Base-by-base conservation (phyloP, 2,113 vertebrate genomes). In the Tapirus terrestris region DNA sequence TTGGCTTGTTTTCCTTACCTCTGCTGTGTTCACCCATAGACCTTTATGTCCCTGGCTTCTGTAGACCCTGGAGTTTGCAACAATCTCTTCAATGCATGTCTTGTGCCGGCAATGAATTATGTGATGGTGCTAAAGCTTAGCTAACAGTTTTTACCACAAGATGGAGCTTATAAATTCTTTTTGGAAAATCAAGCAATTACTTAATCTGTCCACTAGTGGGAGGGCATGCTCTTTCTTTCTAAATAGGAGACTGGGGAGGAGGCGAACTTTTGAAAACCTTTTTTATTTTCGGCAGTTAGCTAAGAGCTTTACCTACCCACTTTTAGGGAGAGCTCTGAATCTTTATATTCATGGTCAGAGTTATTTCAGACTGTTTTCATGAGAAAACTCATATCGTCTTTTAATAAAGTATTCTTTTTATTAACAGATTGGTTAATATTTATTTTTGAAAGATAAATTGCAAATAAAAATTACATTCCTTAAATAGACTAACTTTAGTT, bases 131-230 rank as follows among this genome's bases (percentile, higher is more conserved):
- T 67, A 48, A 68, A 61, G 56, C 6, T 60, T 75, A 65, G 56
- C 9, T 36, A 75, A 61, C 45, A 43, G 3, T 63, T 82, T 93
- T 86, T 36, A 93, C 90, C 92, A 92, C 88, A n/a, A 97, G 97
- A 84, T 96, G 97, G 95, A 43, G 94, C 65, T 33, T 63, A 56
- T 13, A 21, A 81, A 51, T 84, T 23, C 61, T 10, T 53, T 21
- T 89, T 13, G 29, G 61, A 87, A 94, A 95, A 51, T 14, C 16
- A 31, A 84, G 51, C 83, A 94, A 53, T 96, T 94, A 61, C 75
- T 75, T 2, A 86, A 39, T 72, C 60, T 1, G 1, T 36, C 94
- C 94, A 33, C 97, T 94, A 96, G 96, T 63, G 94, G 58, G 73
- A 83, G 65, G 75, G 7, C 89, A 43, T 6, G 56, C 36, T 65